Evolutionary conservation across 1,140 invertebrate genomes (phyloP).

Genomic region (Plodia interpunctella): DNA sequence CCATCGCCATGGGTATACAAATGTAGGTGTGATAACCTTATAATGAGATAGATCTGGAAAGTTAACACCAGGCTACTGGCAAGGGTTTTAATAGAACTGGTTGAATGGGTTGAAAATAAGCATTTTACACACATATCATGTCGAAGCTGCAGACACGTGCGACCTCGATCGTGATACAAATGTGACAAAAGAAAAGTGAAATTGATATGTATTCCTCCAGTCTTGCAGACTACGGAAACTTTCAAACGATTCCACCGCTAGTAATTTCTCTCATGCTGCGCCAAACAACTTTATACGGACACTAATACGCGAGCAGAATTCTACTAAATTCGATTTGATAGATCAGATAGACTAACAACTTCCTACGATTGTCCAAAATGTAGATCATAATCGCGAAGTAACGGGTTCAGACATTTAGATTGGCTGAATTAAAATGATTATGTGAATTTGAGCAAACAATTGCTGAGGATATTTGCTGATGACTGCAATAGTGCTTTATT

Average conservation of each 20-base stretch:
- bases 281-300: background rate
- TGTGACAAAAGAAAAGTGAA: conserved; percentile 71
- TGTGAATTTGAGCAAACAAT: conserved; percentile 27
- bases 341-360: conserved; percentile 26
- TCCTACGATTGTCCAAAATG: conserved; percentile 34
- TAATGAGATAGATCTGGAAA: background rate
- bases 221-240: conserved; percentile 54
- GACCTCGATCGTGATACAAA: conserved; percentile 68
- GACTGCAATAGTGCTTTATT: conserved; percentile 5
- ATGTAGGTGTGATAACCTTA: background rate
- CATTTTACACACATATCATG: conserved; percentile 34
- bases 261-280: conserved; percentile 27
- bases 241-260: conserved; percentile 65
- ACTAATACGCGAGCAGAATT: conserved; percentile 3
- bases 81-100: background rate
- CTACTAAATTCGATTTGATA: conserved; percentile 19
- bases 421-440: conserved; percentile 34
- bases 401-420: conserved; percentile 27
- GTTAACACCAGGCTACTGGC: too few relatives aligned
- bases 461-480: conserved; percentile 12
- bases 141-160: conserved; percentile 55
- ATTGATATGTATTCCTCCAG: conserved; percentile 59
- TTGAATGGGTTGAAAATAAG: background rate
- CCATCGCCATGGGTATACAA: background rate
- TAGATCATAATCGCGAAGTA: conserved; percentile 25